Evolutionary conservation across 2,113 vertebrate species (phyloP), one percentile per base, ranked within the genome.

Genomic region (Sprattus sprattus): DNA sequence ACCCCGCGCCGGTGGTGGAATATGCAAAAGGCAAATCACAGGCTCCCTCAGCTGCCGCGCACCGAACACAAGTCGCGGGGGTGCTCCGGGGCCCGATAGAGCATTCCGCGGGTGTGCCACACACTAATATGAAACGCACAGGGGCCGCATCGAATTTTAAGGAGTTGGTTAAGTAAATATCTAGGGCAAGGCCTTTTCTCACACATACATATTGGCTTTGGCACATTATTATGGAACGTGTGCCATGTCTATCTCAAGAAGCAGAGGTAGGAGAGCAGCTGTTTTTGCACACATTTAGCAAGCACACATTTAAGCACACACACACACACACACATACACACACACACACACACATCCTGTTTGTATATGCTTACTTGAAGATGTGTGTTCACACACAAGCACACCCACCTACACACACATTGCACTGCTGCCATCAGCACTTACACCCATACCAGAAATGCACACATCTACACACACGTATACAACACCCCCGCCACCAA

Each of bases 81-180:
- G 64, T 71, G 25, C 28, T 9, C 25, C 2, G 6, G 28, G 28
- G 67, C 67, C 28, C 10, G 67, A 75, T 75, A 13, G 67, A 15
- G 67, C 67, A 87, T 90, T 87, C 89, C 89, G 84, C 88, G 88
- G 50, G 89, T 87, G 84, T 86, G 82, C 89, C 87, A 88, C 90
- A 91, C 86, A 86, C 82, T 87, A 88, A 91, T 85, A 84, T 91
- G 86, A 89, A 85, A 91, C 88, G 81, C 87, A 89, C 89, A 88
- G 87, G 67, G 84, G 86, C 87, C 20, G 45, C 45, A 83, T 84
- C 82, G 82, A 52, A 85, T 88, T 88, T 71, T 88, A 80, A 89
- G 87, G 86, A 91, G 88, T 88, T 60, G 75, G 46, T 86, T 86
- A 81, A 90, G 89, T 89, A 91, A 91, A 94, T 93, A 89, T 92